Evolutionary conservation across 1,140 invertebrate species (phyloP).

Genomic region (Acromyrmex heyeri): DNA sequence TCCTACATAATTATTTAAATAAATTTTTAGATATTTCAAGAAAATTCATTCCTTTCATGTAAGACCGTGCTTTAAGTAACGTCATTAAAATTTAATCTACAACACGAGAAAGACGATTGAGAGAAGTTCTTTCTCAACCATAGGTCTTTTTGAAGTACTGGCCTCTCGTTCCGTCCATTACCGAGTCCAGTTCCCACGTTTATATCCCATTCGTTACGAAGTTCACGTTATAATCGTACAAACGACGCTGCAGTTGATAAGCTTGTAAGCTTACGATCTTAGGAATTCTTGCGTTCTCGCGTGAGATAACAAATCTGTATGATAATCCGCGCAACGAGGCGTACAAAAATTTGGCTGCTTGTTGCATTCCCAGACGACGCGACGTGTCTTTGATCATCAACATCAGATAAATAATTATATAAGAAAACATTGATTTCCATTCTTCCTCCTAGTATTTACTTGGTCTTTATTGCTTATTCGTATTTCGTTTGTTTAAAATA

Average conservation of each 20-base stretch:
- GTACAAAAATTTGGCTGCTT: slow-evolving; percentile 14
- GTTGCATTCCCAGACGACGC: slow-evolving; percentile 13
- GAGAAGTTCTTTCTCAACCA: slow-evolving; percentile 27
- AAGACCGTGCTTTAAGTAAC: not conserved
- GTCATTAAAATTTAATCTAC: slow-evolving; percentile 18
- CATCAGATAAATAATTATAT: slow-evolving; percentile 25
- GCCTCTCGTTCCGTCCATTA: slow-evolving; percentile 47
- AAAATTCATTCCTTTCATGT: too few relatives aligned
- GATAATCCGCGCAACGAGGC: slow-evolving; percentile 11
- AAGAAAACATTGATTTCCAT: not conserved
- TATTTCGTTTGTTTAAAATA: not conserved
- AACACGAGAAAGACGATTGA: slow-evolving; percentile 26
- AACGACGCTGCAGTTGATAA: slow-evolving; percentile 27
- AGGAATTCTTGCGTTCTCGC: not conserved
- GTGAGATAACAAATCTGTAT: slow-evolving; percentile 21
- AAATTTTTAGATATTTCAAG: too few relatives aligned
- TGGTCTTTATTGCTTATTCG: too few relatives aligned
- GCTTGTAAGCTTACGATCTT: not conserved
- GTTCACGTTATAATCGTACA: slow-evolving; percentile 38
- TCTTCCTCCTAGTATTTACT: not conserved
- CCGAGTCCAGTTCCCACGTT: slow-evolving; percentile 60
- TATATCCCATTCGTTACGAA: slow-evolving; percentile 56
- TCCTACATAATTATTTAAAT: too few relatives aligned
- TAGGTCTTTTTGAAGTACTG: slow-evolving; percentile 11
- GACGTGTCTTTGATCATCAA: slow-evolving; percentile 25